These are phyloP conservation scores for Serripes groenlandicus DNA, from an alignment of 2,888 invertebrate species.

Conservation along the genomic window DNA sequence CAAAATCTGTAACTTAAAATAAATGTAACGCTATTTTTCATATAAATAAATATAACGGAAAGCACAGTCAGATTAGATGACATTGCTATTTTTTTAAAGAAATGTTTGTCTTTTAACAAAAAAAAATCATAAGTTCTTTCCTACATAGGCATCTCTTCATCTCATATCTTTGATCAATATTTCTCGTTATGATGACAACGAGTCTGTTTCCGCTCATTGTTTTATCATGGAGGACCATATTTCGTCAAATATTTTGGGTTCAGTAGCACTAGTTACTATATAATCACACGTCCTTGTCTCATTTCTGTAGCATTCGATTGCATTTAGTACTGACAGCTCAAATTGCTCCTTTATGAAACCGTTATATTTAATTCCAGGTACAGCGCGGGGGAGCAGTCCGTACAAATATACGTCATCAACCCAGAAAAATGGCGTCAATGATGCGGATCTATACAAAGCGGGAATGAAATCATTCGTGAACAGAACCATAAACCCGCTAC, in stretches of 20 bases:
- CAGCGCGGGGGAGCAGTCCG: conserved; percentile 53
- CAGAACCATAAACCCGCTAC: conserved; percentile 63
- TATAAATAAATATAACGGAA: neutral
- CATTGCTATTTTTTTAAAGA: too few species aligned
- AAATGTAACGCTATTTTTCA: too few species aligned
- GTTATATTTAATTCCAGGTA: conserved; percentile 54
- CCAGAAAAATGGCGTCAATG: conserved; percentile 67
- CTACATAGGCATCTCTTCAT: too few species aligned
- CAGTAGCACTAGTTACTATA: conserved; percentile 43
- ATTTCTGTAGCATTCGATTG: conserved; percentile 54
- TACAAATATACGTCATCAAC: conserved; percentile 66
- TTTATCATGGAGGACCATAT: conserved; percentile 60
- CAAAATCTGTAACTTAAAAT: too few species aligned
- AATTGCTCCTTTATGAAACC: conserved; percentile 31
- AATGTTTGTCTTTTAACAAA: neutral
- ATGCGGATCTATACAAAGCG: conserved; percentile 51
- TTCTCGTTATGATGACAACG: neutral
- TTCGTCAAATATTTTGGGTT: conserved; percentile 26
- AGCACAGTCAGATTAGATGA: neutral
- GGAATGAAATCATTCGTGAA: conserved; percentile 64
- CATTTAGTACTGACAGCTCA: conserved; percentile 22
- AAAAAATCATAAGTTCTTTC: neutral
- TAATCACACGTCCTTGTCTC: conserved; percentile 48
- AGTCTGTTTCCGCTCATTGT: conserved; percentile 16
- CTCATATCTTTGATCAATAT: too few species aligned